Conservation (phyloP, 2,113 vertebrate genomes). For the Bombycilla garrulus region DNA sequence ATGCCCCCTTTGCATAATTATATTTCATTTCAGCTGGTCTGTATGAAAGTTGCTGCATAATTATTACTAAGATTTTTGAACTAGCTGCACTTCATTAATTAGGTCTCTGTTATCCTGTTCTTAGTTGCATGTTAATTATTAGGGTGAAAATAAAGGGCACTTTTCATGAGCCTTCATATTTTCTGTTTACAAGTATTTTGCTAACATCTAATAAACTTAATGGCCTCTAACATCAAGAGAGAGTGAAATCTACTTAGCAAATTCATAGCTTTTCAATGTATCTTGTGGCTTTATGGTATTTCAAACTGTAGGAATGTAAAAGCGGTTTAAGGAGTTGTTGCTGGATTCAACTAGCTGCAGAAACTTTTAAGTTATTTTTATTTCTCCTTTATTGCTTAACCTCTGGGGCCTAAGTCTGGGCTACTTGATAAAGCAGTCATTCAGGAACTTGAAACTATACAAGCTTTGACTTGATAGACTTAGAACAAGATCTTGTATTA, state of each 20-base stretch:
- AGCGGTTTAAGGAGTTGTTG: constrained; percentile 54
- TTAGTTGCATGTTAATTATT: constrained; percentile 61
- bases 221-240: constrained; percentile 69
- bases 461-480: constrained; percentile 38
- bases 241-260: constrained; percentile 72
- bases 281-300: constrained; percentile 63
- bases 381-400: constrained; percentile 72
- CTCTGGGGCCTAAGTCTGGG: constrained; percentile 58
- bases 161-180: constrained; percentile 70
- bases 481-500: constrained; percentile 30
- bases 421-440: constrained; percentile 53
- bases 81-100: constrained; percentile 61
- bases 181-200: constrained; percentile 73
- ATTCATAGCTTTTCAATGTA: constrained; percentile 67
- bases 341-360: constrained; percentile 58
- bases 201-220: constrained; percentile 70
- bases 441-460: constrained; percentile 33
- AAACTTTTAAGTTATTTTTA: constrained; percentile 68
- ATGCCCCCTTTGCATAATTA: constrained; percentile 3
- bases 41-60: constrained; percentile 40
- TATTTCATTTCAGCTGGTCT: constrained; percentile 47
- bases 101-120: constrained; percentile 38
- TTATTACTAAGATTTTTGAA: constrained; percentile 11
- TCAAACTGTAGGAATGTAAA: constrained; percentile 46
- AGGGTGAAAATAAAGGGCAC: constrained; percentile 55